A percentile compares a stretch with the other conserved stretches of the same genome.
Conservation (phyloP, 2,797 vertebrate genomes). For the Erpetoichthys calabaricus region DNA sequence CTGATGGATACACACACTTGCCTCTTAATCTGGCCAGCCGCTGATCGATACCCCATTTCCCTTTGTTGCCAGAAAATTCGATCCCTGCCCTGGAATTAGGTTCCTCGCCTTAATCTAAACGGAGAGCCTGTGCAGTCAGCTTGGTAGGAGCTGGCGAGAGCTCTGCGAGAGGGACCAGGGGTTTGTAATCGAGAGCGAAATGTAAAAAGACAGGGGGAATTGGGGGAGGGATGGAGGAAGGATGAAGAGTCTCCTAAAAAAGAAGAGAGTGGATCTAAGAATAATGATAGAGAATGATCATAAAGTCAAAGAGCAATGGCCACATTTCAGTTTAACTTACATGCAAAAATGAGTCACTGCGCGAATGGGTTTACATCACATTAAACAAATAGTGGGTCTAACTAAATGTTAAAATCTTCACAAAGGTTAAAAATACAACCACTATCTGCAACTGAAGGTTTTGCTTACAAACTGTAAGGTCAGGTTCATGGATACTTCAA, state of each 20-base stretch:
- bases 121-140: slow-evolving; percentile 55
- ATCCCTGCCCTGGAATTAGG: slow-evolving; percentile 96
- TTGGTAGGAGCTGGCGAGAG: slow-evolving; percentile 22
- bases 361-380: too few relatives aligned
- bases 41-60: slow-evolving; percentile 98
- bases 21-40: slow-evolving; percentile 94
- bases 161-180: too few relatives aligned
- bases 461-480: too few relatives aligned
- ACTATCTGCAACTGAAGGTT: too few relatives aligned
- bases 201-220: slow-evolving; percentile 5
- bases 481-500: too few relatives aligned
- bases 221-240: neutral
- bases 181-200: slow-evolving; percentile 22
- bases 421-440: too few relatives aligned
- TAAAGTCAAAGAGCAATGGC: neutral
- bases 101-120: slow-evolving; percentile 92
- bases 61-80: slow-evolving; percentile 97
- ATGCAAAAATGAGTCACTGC: too few relatives aligned
- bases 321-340: too few relatives aligned
- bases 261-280: slow-evolving; percentile 23
- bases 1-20: slow-evolving; percentile 86
- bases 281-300: slow-evolving; percentile 15
- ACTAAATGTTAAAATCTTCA: too few relatives aligned
- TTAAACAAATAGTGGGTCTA: too few relatives aligned
- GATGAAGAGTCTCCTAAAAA: slow-evolving; percentile 9